These are phyloP conservation scores for Antedon mediterranea DNA, from an alignment of 53 echinoderm and acorn worm genomes.

Conservation along the genomic window DNA sequence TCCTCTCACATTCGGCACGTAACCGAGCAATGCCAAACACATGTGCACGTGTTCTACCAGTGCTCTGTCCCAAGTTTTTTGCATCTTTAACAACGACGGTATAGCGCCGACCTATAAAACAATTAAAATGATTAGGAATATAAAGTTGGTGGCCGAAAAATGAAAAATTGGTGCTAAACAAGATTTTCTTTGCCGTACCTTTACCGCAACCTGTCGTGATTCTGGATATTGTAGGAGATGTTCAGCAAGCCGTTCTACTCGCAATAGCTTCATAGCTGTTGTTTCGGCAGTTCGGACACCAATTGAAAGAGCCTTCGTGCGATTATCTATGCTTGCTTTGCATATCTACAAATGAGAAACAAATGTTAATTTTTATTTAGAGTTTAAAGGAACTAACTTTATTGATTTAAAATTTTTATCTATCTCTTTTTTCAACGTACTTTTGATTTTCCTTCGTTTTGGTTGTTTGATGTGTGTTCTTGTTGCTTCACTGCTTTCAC, in stretches of 20 bases:
- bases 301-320: constrained; percentile 52
- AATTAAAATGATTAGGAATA: no score
- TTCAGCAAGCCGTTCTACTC: constrained; percentile 45
- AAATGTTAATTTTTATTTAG: no score
- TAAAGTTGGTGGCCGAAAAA: no score
- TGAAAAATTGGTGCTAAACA: no score
- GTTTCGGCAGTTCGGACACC: constrained; percentile 35
- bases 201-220: constrained; percentile 47
- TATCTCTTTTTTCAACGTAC: no score
- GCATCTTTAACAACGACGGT: constrained; percentile 44
- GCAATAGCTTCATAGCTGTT: constrained; percentile 34
- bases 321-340: constrained; percentile 48
- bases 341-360: constrained; percentile 17
- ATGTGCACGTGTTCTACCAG: constrained; percentile 35
- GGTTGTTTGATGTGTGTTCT: neutral
- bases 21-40: constrained; percentile 60
- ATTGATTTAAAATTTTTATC: no score
- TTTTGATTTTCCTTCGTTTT: neutral
- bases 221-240: constrained; percentile 80
- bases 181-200: no score
- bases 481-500: neutral
- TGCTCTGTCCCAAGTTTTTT: constrained; percentile 25
- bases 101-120: constrained; percentile 42
- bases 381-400: no score
- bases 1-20: constrained; percentile 59